A percentile compares a stretch with the other conserved stretches of the same genome.
Conservation (phyloP, 1,140 invertebrate species). For the Drosophila kikkawai region DNA sequence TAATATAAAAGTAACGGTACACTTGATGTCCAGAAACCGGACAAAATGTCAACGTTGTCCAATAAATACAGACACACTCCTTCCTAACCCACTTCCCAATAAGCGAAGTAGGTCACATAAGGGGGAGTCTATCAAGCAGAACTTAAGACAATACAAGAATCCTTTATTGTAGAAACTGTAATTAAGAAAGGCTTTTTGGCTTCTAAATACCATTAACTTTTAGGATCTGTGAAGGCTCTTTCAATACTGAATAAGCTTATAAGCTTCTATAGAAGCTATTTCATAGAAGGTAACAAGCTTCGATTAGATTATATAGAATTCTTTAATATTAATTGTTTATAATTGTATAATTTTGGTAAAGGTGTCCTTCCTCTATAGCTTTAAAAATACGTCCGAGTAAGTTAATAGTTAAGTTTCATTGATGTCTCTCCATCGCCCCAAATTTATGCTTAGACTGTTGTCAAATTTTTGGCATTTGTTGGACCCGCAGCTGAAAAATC, state of each 20-base stretch:
- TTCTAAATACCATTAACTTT: not conserved
- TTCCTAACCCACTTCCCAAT: constrained; percentile 12
- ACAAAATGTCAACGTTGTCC: constrained; percentile 74
- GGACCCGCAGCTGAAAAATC: constrained; percentile 52
- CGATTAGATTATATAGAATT: not conserved
- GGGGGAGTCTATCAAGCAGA: not conserved
- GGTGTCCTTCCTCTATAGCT: not conserved
- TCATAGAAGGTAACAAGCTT: too few relatives aligned
- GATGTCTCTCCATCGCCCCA: not conserved
- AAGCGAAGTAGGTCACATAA: constrained; percentile 6
- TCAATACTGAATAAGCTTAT: not conserved
- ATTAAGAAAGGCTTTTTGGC: not conserved
- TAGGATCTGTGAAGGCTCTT: not conserved
- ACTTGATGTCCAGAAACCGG: constrained; percentile 70
- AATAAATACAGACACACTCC: constrained; percentile 66
- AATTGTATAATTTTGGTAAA: not conserved
- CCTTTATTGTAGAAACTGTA: not conserved
- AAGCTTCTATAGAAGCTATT: too few relatives aligned
- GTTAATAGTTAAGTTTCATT: not conserved
- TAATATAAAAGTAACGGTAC: constrained; percentile 78
- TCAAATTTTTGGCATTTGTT: constrained; percentile 31
- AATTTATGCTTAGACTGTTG: constrained; percentile 14
- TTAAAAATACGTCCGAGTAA: not conserved
- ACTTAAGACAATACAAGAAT: constrained; percentile 8
- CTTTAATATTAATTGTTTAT: not conserved